A percentile compares a stretch with the other conserved stretches of the same genome.
phyloP scores from a whole-genome alignment of 2,797 vertebrate species.

The Miichthys miiuy region DNA sequence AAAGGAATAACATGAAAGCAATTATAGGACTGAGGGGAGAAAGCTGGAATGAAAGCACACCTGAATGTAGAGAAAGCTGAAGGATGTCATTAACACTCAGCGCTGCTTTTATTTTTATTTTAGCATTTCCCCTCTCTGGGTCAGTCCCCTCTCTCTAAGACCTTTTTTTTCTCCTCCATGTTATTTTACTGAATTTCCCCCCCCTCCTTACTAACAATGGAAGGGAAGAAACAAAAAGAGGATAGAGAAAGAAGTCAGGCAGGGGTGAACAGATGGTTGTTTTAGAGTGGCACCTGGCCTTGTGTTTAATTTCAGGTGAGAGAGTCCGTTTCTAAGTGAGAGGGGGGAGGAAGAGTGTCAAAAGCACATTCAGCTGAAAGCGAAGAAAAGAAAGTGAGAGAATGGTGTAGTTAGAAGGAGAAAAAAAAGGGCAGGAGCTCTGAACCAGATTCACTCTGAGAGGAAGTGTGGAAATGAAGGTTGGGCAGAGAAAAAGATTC shows the following conservation, averaged over 20 bases:
- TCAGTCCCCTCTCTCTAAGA: constrained; percentile 19
- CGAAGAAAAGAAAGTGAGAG: constrained; percentile 47
- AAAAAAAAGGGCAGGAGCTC: constrained; percentile 19
- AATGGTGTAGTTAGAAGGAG: not conserved
- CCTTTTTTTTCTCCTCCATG: constrained; percentile 14
- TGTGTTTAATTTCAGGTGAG: constrained; percentile 87
- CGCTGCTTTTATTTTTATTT: constrained; percentile 8
- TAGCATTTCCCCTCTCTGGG: constrained; percentile 44
- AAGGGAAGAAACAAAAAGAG: constrained; percentile 39
- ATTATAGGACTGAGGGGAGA: constrained; percentile 71
- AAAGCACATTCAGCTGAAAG: constrained; percentile 59
- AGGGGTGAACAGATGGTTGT: constrained; percentile 82
- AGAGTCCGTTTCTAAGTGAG: constrained; percentile 64
- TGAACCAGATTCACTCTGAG: constrained; percentile 42
- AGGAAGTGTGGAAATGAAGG: constrained; percentile 57
- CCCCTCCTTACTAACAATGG: constrained; percentile 49
- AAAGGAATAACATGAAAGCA: constrained; percentile 81
- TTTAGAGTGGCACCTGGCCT: constrained; percentile 83
- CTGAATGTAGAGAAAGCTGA: constrained; percentile 72
- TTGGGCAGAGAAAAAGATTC: constrained; percentile 21
- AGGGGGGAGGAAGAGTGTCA: constrained; percentile 59
- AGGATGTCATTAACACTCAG: constrained; percentile 75
- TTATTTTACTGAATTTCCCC: constrained; percentile 22
- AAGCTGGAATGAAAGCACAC: constrained; percentile 66
- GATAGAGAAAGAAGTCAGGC: constrained; percentile 48